These are phyloP conservation scores for Drosophila rhopaloa DNA, from an alignment of 1,140 invertebrate genomes.

Conservation along the genomic window DNA sequence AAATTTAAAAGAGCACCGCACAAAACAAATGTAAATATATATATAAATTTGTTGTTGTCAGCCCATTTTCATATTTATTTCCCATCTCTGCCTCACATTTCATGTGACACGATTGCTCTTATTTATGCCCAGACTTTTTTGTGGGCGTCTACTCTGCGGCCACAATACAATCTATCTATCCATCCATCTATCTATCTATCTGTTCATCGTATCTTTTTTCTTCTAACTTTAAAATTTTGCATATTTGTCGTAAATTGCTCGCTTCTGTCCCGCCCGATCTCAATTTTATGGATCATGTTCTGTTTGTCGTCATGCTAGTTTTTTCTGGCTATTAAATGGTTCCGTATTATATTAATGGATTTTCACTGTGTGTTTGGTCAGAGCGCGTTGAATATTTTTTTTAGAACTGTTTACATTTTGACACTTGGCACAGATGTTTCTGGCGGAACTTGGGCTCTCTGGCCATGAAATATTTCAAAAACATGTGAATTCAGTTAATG, in stretches of 20 bases:
- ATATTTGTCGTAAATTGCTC: conserved; percentile 53
- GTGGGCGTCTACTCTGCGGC: conserved; percentile 44
- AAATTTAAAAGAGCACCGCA: conserved; percentile 41
- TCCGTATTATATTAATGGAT: conserved; percentile 52
- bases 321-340: conserved; percentile 41
- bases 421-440: conserved; percentile 43
- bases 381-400: conserved; percentile 1
- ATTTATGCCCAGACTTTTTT: conserved; percentile 44
- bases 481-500: conserved; percentile 36
- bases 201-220: conserved; percentile 6
- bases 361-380: conserved; percentile 32
- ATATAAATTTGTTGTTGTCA: conserved; percentile 60
- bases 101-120: conserved; percentile 32
- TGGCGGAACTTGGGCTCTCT: conserved; percentile 16
- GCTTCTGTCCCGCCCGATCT: conserved; percentile 26
- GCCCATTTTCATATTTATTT: conserved; percentile 55
- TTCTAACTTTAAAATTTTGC: conserved; percentile 47
- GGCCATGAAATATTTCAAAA: conserved; percentile 37
- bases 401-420: conserved; percentile 41
- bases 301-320: conserved; percentile 34
- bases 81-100: conserved; percentile 6
- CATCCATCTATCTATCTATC: conserved; percentile 20
- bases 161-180: conserved; percentile 32
- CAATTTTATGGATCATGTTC: conserved; percentile 33
- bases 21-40: conserved; percentile 45